A percentile compares a stretch with the other conserved stretches of the same genome.
These are phyloP conservation scores for Agrochola lota DNA, from an alignment of 2,888 invertebrate species.

Conservation along the genomic window DNA sequence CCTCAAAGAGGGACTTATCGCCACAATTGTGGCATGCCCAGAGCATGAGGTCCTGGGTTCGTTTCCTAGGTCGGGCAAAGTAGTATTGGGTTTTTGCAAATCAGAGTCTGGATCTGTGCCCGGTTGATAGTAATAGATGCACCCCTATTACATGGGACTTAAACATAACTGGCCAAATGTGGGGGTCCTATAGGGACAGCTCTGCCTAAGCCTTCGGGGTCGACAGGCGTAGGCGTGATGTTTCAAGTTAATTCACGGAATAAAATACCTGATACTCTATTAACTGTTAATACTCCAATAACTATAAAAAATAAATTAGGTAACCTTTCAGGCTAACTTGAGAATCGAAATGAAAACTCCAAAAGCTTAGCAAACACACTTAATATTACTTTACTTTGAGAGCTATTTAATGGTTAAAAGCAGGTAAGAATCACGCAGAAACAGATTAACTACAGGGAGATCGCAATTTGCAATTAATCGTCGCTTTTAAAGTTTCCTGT, in stretches of 20 bases:
- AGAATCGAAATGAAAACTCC: not conserved
- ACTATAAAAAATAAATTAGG: not conserved
- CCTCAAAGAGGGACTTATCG: too few species aligned
- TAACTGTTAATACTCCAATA: not conserved
- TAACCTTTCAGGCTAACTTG: not conserved
- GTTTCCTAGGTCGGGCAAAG: not conserved
- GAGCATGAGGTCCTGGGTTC: too few species aligned
- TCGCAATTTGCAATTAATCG: slow-evolving; percentile 61
- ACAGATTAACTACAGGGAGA: slow-evolving; percentile 41
- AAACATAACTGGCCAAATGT: not conserved
- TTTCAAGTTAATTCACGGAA: not conserved
- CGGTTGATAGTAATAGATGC: not conserved
- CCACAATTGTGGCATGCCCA: too few species aligned
- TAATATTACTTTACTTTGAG: not conserved
- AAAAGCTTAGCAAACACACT: slow-evolving; percentile 29
- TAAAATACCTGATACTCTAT: not conserved
- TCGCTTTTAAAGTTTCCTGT: slow-evolving; percentile 43
- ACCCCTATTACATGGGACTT: not conserved
- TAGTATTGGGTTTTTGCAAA: not conserved
- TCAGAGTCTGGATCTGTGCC: not conserved
- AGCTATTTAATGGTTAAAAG: not conserved
- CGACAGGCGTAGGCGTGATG: too few species aligned
- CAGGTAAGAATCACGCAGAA: slow-evolving; percentile 22
- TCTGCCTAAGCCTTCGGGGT: not conserved
- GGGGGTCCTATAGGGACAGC: not conserved